Conservation (phyloP, 2,888 invertebrate species). For the Nematopogon swammerdamellus region DNA sequence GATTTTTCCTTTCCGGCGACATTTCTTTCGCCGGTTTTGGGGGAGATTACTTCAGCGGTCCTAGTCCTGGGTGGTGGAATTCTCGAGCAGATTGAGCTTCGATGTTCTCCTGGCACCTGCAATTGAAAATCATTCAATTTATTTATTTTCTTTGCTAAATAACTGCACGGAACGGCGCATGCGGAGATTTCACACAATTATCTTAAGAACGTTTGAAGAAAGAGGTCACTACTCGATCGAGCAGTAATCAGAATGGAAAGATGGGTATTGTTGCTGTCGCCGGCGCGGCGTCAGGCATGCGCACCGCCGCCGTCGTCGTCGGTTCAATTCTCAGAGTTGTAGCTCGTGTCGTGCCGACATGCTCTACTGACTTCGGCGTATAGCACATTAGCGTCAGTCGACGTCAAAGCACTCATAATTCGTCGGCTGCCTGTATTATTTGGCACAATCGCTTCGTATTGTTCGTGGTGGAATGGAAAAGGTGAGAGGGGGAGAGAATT, state of each 20-base stretch:
- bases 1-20: neutral
- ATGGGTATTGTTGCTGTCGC: neutral
- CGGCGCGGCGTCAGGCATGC: neutral
- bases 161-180: too few relatives aligned
- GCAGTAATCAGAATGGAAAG: neutral
- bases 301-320: neutral
- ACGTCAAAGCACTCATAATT: too few relatives aligned
- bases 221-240: neutral
- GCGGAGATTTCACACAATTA: too few relatives aligned
- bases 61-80: neutral
- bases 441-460: too few relatives aligned
- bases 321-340: neutral
- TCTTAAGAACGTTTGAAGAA: neutral
- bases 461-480: too few relatives aligned
- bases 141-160: too few relatives aligned
- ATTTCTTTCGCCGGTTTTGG: neutral
- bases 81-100: neutral
- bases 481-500: too few relatives aligned
- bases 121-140: neutral
- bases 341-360: neutral
- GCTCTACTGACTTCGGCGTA: neutral
- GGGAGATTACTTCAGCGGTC: neutral
- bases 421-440: too few relatives aligned
- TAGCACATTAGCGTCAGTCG: too few relatives aligned
- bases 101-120: neutral